Percentiles rank a stretch among this genome's conserved stretches.
Evolutionary conservation across 2,797 vertebrate species (phyloP).

Genomic region (Hippocampus kuda): DNA sequence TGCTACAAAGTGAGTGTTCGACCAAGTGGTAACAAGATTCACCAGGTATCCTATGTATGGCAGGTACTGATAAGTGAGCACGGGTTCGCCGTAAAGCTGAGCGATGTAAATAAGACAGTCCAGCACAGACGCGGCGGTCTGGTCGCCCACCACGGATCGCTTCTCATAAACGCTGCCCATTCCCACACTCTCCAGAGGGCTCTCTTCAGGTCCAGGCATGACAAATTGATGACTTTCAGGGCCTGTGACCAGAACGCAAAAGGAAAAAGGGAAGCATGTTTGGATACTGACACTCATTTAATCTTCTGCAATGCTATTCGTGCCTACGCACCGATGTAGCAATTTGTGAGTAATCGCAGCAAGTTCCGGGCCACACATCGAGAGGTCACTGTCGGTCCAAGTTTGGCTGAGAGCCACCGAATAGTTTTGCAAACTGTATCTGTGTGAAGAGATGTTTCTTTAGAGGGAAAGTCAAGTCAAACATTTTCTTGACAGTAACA

Average conservation of each 20-base stretch:
- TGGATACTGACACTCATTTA: neutral
- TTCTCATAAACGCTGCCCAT: slow-evolving; percentile 86
- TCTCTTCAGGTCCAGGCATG: slow-evolving; percentile 62
- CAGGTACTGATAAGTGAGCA: slow-evolving; percentile 95
- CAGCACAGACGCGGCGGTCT: slow-evolving; percentile 82
- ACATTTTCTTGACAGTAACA: too few relatives aligned
- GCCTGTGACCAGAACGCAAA: slow-evolving; percentile 58
- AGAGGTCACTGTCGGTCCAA: slow-evolving; percentile 90
- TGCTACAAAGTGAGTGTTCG: too few relatives aligned
- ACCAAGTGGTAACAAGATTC: slow-evolving; percentile 9
- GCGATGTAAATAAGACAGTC: slow-evolving; percentile 91
- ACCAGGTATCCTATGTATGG: slow-evolving; percentile 97
- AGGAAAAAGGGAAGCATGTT: neutral
- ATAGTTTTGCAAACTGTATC: slow-evolving; percentile 97
- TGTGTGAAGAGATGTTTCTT: slow-evolving; percentile 45
- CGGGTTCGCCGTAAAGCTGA: slow-evolving; percentile 91
- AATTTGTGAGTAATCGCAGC: slow-evolving; percentile 87
- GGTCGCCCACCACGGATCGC: slow-evolving; percentile 81
- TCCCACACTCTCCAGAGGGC: slow-evolving; percentile 65
- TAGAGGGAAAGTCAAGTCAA: neutral
- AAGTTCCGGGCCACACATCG: slow-evolving; percentile 86
- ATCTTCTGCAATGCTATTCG: neutral
- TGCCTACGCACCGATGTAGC: slow-evolving; percentile 79
- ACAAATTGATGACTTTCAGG: slow-evolving; percentile 85
- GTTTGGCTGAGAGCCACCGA: slow-evolving; percentile 89